A percentile compares a stretch with the other conserved stretches of the same genome.
phyloP scores from a whole-genome alignment of 2,113 vertebrate species.

The Cyanocitta stelleri region DNA sequence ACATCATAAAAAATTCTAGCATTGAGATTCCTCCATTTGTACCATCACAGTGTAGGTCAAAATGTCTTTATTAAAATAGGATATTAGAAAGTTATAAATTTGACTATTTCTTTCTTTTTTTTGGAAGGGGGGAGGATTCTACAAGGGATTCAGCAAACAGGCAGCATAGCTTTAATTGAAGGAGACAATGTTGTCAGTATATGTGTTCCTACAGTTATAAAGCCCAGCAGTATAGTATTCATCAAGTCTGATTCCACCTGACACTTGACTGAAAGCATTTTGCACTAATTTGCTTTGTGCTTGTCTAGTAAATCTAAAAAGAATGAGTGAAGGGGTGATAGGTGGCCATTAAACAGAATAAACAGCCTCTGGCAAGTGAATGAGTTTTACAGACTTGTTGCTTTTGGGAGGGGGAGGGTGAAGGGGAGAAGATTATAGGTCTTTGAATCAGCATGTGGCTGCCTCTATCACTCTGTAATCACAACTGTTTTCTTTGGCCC shows the following conservation, averaged over 20 bases:
- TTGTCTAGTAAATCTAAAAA: slow-evolving; percentile 73
- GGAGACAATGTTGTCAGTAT: slow-evolving; percentile 54
- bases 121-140: background rate
- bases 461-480: slow-evolving; percentile 65
- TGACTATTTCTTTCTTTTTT: background rate
- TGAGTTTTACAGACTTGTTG: slow-evolving; percentile 63
- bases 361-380: slow-evolving; percentile 68
- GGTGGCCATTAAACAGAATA: slow-evolving; percentile 75
- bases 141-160: background rate
- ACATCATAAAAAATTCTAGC: slow-evolving; percentile 18
- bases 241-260: slow-evolving; percentile 68
- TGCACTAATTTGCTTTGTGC: slow-evolving; percentile 71
- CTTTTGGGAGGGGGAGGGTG: slow-evolving; percentile 31
- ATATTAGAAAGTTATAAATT: slow-evolving; percentile 12
- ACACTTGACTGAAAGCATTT: slow-evolving; percentile 74
- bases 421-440: slow-evolving; percentile 46
- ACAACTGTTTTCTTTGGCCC: slow-evolving; percentile 66
- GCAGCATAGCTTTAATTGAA: slow-evolving; percentile 41
- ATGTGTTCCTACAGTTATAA: slow-evolving; percentile 15
- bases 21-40: background rate
- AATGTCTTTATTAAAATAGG: slow-evolving; percentile 29
- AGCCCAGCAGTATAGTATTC: slow-evolving; percentile 45
- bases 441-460: slow-evolving; percentile 65
- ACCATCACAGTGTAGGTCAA: background rate
- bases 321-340: slow-evolving; percentile 69